Conservation (phyloP, 2,888 invertebrate genomes). For the Zeuzera pyrina region DNA sequence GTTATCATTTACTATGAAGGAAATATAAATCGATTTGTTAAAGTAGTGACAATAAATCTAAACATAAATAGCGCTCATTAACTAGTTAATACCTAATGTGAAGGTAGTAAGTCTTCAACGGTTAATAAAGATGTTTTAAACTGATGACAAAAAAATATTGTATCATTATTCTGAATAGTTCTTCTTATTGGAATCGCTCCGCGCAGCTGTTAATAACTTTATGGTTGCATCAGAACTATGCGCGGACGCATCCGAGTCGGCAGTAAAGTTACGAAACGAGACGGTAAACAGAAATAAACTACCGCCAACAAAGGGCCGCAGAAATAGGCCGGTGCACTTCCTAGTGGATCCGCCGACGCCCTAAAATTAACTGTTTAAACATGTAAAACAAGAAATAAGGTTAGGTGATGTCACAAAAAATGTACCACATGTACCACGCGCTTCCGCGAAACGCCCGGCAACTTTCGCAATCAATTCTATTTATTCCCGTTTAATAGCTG, state of each 20-base stretch:
- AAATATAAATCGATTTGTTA: slow-evolving; percentile 9
- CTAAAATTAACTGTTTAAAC: slow-evolving; percentile 41
- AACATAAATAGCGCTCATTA: too few relatives aligned
- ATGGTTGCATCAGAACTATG: slow-evolving; percentile 47
- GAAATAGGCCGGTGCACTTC: slow-evolving; percentile 58
- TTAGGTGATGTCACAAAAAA: neutral
- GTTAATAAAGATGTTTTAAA: too few relatives aligned
- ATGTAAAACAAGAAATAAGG: neutral
- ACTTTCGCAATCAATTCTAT: slow-evolving; percentile 11
- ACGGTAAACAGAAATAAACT: slow-evolving; percentile 63
- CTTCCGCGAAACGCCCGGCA: slow-evolving; percentile 9
- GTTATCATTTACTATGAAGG: slow-evolving; percentile 25
- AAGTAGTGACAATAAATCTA: slow-evolving; percentile 2
- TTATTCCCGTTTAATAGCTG: neutral
- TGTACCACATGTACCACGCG: slow-evolving; percentile 12
- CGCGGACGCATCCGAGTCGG: slow-evolving; percentile 45
- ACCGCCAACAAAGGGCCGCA: slow-evolving; percentile 54
- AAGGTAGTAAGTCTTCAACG: too few relatives aligned
- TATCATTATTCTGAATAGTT: slow-evolving; percentile 18
- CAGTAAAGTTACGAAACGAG: slow-evolving; percentile 66
- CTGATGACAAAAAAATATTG: slow-evolving; percentile 9
- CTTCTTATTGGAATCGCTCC: slow-evolving; percentile 33
- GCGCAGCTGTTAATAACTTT: slow-evolving; percentile 52
- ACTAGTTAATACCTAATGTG: too few relatives aligned
- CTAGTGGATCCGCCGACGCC: slow-evolving; percentile 32